Percentiles rank a stretch among this genome's conserved stretches.
Evolutionary conservation across 2,888 invertebrate species (phyloP).

Genomic region (Nowickia ferox): DNA sequence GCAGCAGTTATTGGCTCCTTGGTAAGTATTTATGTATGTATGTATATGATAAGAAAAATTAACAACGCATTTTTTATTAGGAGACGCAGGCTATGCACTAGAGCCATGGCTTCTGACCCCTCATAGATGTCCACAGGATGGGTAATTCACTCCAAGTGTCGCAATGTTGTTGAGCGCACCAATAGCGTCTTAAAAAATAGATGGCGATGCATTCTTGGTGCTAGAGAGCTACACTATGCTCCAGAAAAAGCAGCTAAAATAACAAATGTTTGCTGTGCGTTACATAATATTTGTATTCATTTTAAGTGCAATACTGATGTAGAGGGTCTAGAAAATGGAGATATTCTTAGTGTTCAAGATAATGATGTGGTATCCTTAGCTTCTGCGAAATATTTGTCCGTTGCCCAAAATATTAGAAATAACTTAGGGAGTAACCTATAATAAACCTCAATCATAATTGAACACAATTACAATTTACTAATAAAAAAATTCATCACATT

Average conservation of each 20-base stretch:
- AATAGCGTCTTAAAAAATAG: too few relatives aligned
- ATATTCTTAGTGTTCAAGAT: not conserved
- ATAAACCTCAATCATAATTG: too few relatives aligned
- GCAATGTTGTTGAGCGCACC: not conserved
- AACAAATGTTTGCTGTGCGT: constrained; percentile 10
- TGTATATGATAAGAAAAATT: too few relatives aligned
- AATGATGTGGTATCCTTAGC: not conserved
- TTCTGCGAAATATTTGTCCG: not conserved
- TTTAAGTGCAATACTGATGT: not conserved
- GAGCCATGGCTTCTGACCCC: constrained; percentile 3
- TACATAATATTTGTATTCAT: constrained; percentile 10
- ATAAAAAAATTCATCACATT: too few relatives aligned
- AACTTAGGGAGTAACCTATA: not conserved
- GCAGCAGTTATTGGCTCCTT: not conserved
- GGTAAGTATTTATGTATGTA: too few relatives aligned
- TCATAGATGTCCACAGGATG: not conserved
- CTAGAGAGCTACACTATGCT: too few relatives aligned
- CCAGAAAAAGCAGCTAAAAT: not conserved
- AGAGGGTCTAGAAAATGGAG: not conserved
- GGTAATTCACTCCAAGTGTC: constrained; percentile 2
- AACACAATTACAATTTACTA: too few relatives aligned
- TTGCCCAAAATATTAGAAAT: not conserved
- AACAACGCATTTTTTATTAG: too few relatives aligned
- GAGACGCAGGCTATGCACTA: not conserved
- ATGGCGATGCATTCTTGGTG: too few relatives aligned